Conservation (phyloP, 2,888 invertebrate species). For the Xylocampa areola region DNA sequence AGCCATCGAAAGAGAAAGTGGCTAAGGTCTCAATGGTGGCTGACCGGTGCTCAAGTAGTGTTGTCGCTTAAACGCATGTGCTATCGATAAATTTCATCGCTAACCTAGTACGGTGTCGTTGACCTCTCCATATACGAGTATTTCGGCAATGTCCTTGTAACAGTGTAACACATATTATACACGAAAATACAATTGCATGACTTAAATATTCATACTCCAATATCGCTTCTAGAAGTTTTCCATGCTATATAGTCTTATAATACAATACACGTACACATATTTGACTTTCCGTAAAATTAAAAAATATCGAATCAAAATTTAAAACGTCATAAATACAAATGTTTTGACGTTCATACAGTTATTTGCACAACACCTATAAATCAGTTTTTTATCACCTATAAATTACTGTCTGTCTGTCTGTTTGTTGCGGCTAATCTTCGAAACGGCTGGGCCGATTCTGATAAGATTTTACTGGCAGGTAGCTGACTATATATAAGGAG, state of each 20-base stretch:
- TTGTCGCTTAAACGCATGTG: constrained; percentile 43
- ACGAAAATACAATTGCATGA: constrained; percentile 23
- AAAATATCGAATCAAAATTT: too few species aligned
- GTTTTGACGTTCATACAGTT: too few species aligned
- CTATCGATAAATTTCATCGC: constrained; percentile 61
- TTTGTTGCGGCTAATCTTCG: too few species aligned
- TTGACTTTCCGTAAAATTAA: too few species aligned
- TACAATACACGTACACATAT: neutral
- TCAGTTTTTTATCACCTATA: too few species aligned
- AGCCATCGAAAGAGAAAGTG: constrained; percentile 87
- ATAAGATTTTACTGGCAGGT: too few species aligned
- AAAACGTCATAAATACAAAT: too few species aligned
- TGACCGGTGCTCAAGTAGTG: constrained; percentile 71
- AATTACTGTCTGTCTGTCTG: too few species aligned
- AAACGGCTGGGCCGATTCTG: too few species aligned
- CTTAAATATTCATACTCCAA: constrained; percentile 13
- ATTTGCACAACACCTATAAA: too few species aligned
- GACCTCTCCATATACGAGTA: constrained; percentile 31
- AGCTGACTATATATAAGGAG: too few species aligned
- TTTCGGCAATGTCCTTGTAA: constrained; percentile 51
- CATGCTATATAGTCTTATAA: constrained; percentile 1
- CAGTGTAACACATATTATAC: constrained; percentile 44
- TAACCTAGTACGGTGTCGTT: constrained; percentile 44
- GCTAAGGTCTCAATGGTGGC: constrained; percentile 76
- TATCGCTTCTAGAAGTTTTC: constrained; percentile 25